Evolutionary conservation across 2,888 invertebrate genomes (phyloP), one percentile per base, ranked within the genome.

Genomic region (Pyrgus malvae): DNA sequence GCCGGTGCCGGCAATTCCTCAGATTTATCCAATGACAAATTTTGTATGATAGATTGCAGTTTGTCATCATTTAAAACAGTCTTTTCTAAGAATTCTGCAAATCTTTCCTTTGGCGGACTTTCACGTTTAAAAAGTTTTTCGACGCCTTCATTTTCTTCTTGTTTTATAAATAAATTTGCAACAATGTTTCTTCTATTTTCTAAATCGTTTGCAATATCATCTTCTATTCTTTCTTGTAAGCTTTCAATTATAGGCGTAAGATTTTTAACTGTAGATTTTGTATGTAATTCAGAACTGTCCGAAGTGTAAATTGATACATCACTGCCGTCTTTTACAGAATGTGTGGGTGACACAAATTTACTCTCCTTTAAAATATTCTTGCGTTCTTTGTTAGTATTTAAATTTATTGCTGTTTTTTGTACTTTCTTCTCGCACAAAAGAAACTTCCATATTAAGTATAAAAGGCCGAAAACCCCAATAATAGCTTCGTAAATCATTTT

Each of bases 21-120:
- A 56, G 69, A 64, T 65, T 76, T 76, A 65, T 84, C 80, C 59
- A 90, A 70, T 23, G 88, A 87, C 57, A 90, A 71, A 60, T 88
- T 89, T 56, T 89, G 80, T 60, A 90, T 83, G 62, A 90, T 84
- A 0, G 85, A 79, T 63, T 86, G 82, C 67, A 90, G 79, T 75
- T 88, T 90, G 61, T 83, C 82, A 71, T 87, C 82, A 58, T 81
- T 80, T 46, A 88, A 79, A 70, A 89, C 75, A 59, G 86, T 87
- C 74, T 89, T 89, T 65, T 89, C 89, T 25, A 89, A 67, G 64
- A 86, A 90, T 66, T 87, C 83, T 5, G 85, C 74, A 51, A 90
- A 72, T 59, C 78, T 78, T 65, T 88, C 89, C 73, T 84, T 89
- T 19, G 89, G 88, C 38, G 89, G 89, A 66, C 88, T 88, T 29